Evolutionary conservation across 2,797 vertebrate species (phyloP).

Genomic region (Jordanella pulchra): DNA sequence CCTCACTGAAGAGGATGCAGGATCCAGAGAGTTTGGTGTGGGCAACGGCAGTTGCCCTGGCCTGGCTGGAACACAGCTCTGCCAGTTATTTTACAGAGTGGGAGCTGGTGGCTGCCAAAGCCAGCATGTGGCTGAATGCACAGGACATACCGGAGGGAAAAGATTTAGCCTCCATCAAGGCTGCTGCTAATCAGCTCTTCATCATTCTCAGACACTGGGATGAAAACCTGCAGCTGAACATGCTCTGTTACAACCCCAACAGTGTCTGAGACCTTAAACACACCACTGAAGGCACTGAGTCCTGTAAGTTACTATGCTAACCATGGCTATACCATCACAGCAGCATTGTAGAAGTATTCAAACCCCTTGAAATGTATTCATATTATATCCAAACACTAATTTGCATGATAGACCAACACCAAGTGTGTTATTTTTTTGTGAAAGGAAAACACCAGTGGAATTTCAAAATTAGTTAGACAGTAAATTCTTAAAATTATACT

Average conservation of each 20-base stretch:
- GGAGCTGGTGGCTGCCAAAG: conserved; percentile 95
- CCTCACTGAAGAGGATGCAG: conserved; percentile 45
- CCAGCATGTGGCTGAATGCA: conserved; percentile 87
- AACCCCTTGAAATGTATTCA: neutral
- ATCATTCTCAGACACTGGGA: conserved; percentile 97
- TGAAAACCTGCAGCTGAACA: conserved; percentile 93
- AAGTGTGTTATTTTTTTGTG: neutral
- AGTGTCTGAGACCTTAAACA: conserved; percentile 76
- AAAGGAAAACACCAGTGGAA: neutral
- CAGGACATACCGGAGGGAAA: conserved; percentile 87
- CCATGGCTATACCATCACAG: conserved; percentile 38
- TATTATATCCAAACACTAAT: neutral
- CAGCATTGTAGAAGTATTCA: neutral
- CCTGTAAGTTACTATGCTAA: conserved; percentile 66
- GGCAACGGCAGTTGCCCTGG: conserved; percentile 92
- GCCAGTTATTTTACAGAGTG: conserved; percentile 94
- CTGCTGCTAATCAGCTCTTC: conserved; percentile 93
- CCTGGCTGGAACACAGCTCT: conserved; percentile 96
- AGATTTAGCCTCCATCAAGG: conserved; percentile 82
- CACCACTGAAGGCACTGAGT: conserved; percentile 12
- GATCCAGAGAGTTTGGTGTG: conserved; percentile 87
- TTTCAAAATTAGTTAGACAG: neutral
- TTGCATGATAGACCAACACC: too few relatives aligned
- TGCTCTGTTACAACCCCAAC: conserved; percentile 96
- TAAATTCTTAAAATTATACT: neutral